Evolutionary conservation across 2,113 vertebrate genomes (phyloP), one percentile per base, ranked within the genome.

Genomic region (Petroica traversi): DNA sequence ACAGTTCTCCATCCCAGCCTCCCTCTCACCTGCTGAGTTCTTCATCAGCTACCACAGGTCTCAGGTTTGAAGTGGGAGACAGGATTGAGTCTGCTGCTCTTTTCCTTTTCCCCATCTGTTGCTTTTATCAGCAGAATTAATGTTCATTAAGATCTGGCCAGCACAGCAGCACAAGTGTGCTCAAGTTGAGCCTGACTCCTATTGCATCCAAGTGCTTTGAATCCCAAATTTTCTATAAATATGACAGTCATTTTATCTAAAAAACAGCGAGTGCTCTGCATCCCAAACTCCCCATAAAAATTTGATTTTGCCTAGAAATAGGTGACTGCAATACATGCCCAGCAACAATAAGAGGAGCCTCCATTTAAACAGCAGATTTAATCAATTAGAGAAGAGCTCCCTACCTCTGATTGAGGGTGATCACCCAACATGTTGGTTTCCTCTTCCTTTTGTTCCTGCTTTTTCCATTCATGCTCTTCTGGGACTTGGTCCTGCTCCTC

Each of bases 401-500:
- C 2, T 40, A 98, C 98, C 97, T 97, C 85, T 2, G 95, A 77
- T 0, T 64, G 98, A 12, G 80, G 94, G 4, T 68, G 97, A 87
- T 98, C 98, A 4, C 82, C 98, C 78, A 98, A 31, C 9, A 93
- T 96, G 29, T 98, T 98, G 93, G 98, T 97, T 31, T 98, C 97
- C 93, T 57, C 98, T 45, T 98, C 98, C 22, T 86, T 92, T 6
- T 85, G 94, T 8, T 98, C 98, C 72, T 96, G 97, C 11, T 98
- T 97, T 81, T 95, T 96, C 97, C 98, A 98, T 25, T 97, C 97
- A 3, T 97, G 98, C 43, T 99, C 98, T 55, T 98, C 99, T 13
- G 98, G 98, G 4, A 92, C 98, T 20, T 99, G 98, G 33, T 99
- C 99, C 1, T 99, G 98, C 1, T 98, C 99, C 83, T 99, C 99